Base-by-base conservation (phyloP, 2,113 vertebrate genomes). In the Poecilia latipinna region DNA sequence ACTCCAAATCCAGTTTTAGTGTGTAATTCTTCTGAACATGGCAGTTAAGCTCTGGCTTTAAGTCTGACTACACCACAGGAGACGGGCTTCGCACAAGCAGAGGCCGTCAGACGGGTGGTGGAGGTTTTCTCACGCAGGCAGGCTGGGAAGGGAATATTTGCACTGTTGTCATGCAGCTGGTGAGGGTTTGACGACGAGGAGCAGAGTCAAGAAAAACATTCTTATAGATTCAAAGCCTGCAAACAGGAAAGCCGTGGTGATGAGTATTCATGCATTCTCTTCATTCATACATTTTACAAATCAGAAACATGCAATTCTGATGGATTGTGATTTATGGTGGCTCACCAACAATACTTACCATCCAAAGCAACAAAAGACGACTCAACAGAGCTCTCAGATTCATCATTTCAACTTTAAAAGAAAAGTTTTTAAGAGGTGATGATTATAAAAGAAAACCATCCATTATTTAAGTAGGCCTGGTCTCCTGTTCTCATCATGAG, bases 1-100 rank as follows among this genome's bases (percentile, higher is more conserved):
- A 87, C 61, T 75, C 76, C 70, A 86, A 93, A 94, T 88, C 88
- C 82, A 86, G 74, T 90, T 91, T 91, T 92, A 88, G 80, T 84
- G 83, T 91, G 87, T 92, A 92, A 92, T 90, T 54, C 72, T 13
- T 84, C 77, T 90, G 87, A 90, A 86, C 77, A 67, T 79, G 73
- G 72, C 71, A 37, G 73, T 79, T 87, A 86, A 88, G 79, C 86
- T 83, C 75, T 86, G 78, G 79, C 77, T 87, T 90, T 90, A 82
- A 78, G 84, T 87, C 76, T 70, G 79, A 71, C 74, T 82, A 63
- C 86, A 62, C 89, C 72, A 54, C 83, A 88, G 89, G 80, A 90
- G 75, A 90, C 60, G 60, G 63, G 76, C 72, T 91, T 93, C 91
- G 81, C 70, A 87, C 77, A 86, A 86, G 72, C 74, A 19, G 35